Base-by-base conservation (phyloP, 2,888 invertebrate species). In the Oscheius onirici region DNA sequence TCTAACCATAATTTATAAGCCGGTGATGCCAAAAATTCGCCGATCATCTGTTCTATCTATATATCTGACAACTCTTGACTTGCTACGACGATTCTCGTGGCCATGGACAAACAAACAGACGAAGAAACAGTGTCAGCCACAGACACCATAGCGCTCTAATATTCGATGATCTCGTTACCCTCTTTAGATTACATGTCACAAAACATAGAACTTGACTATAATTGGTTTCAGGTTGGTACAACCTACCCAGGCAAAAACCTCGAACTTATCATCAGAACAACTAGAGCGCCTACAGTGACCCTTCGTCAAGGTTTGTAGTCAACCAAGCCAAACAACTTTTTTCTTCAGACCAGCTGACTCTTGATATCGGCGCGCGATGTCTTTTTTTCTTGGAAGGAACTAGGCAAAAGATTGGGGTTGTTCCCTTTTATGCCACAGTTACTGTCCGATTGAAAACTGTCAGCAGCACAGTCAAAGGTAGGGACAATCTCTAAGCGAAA, bases 371-470 rank as follows among this genome's bases (percentile, higher is more conserved):
- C 11, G 80, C 76, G 3, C 26, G 80, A n/a, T 76, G 76, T 49
- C 71, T 80, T 41, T 80, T 80, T 41, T 80, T 80, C 70, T 52
- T 80, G 6, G 80, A 80, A 69, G 80, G 78, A 54, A 80, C 80
- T 10, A 73, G 80, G 17, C 76, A 80, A 60, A 80, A 80, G 69
- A 70, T 80, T 11, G 80, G 80, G 24, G 80, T 80, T 5, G 69
- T 80, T 46, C 80, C 80, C 34, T 80, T 80, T 65, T 71, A 63
- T 17, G 73, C 78, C 3, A 63, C 69, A 13, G 69, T 78, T 51
- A 54, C 60, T 13, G 63, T 73, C 10, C 68, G 69, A 22, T 65
- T 80, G 66, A 71, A 70, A 22, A 80, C 75, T 3, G 57, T 71
- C 8, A 74, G 70, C 3, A 68, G 58, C 20, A 68, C 69, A 20